Percentiles rank a stretch among this genome's conserved stretches.
These are phyloP conservation scores for Epinotia demarniana DNA, from an alignment of 2,888 invertebrate species.

Conservation along the genomic window DNA sequence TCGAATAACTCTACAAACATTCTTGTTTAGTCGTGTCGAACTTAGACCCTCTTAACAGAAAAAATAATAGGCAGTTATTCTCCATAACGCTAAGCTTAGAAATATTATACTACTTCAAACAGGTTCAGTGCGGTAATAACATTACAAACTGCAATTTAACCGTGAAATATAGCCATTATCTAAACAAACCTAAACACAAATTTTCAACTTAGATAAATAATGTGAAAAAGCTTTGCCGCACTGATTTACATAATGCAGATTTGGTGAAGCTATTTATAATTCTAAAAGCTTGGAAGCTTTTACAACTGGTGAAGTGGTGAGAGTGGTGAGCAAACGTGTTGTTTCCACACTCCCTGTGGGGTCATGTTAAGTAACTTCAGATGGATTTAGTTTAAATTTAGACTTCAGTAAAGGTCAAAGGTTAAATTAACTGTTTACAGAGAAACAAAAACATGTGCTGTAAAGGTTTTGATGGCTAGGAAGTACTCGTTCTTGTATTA, in stretches of 20 bases:
- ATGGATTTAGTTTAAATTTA: conserved; percentile 14
- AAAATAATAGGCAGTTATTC: not conserved
- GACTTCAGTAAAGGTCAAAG: conserved; percentile 1
- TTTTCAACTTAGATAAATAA: conserved; percentile 24
- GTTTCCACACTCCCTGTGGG: not conserved
- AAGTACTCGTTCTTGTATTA: not conserved
- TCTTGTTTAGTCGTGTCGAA: too few relatives aligned
- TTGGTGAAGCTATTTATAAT: conserved; percentile 45
- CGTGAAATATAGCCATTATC: conserved; percentile 10
- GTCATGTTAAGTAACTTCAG: not conserved
- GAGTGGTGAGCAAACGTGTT: not conserved
- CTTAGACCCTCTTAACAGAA: too few relatives aligned
- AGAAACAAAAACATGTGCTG: not conserved
- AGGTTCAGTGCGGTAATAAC: not conserved
- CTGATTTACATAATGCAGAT: conserved; percentile 58
- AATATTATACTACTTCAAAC: not conserved
- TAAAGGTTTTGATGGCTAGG: not conserved
- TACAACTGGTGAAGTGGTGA: not conserved
- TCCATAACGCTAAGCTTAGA: not conserved
- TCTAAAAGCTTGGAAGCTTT: conserved; percentile 13
- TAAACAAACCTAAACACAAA: conserved; percentile 14
- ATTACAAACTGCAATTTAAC: not conserved
- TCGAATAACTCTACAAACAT: not conserved
- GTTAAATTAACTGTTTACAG: not conserved
- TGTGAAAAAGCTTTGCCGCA: conserved; percentile 48